These are phyloP conservation scores for Amphipoea oculea DNA, from an alignment of 2,888 invertebrate species.

Conservation along the genomic window DNA sequence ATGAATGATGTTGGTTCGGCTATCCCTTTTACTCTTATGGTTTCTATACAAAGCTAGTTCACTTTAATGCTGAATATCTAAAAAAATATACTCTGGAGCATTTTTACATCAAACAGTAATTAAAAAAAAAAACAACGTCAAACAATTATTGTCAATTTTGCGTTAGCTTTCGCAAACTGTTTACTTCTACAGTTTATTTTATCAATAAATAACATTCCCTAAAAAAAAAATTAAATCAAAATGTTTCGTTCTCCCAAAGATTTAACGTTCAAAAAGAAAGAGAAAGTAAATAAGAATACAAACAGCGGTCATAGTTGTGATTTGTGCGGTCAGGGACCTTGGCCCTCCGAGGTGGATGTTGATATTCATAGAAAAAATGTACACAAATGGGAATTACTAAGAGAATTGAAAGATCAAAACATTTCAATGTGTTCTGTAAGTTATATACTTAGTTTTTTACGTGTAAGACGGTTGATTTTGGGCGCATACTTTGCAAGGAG, in stretches of 20 bases:
- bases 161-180: background rate
- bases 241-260: conserved; percentile 63
- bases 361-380: conserved; percentile 73
- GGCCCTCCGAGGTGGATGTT: conserved; percentile 76
- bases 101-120: too few relatives aligned
- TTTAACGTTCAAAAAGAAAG: background rate
- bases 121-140: conserved; percentile 29
- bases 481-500: background rate
- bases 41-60: background rate
- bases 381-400: conserved; percentile 60
- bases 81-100: background rate
- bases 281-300: background rate
- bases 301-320: conserved; percentile 61
- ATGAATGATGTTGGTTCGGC: background rate
- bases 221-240: background rate
- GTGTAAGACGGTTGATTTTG: background rate
- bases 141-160: conserved; percentile 5
- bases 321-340: conserved; percentile 69
- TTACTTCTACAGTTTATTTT: background rate
- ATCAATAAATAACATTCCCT: background rate
- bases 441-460: background rate
- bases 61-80: background rate
- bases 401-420: conserved; percentile 31
- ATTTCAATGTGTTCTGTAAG: conserved; percentile 61
- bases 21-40: background rate